These are phyloP conservation scores for Cydia amplana DNA, from an alignment of 1,140 invertebrate species.

Conservation along the genomic window DNA sequence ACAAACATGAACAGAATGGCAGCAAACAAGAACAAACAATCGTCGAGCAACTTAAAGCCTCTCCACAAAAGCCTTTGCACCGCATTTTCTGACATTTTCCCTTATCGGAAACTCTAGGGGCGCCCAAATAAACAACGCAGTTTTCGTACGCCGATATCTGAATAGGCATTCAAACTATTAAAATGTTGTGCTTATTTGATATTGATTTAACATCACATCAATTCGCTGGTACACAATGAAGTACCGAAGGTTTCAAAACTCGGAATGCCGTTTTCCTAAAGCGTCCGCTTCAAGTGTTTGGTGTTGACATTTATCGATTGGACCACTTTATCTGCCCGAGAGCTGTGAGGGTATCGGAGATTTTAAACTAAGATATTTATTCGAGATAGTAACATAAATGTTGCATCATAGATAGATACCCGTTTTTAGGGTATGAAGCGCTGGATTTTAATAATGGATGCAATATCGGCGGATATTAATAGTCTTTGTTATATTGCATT, in stretches of 20 bases:
- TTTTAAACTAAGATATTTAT: constrained; percentile 25
- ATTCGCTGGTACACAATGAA: too few relatives aligned
- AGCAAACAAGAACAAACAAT: constrained; percentile 11
- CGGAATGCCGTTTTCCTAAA: too few relatives aligned
- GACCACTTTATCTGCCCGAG: constrained; percentile 2
- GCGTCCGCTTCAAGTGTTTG: not conserved
- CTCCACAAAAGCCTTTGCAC: not conserved
- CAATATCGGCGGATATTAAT: too few relatives aligned
- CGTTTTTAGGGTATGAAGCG: not conserved
- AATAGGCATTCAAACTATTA: not conserved
- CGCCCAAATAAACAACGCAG: constrained; percentile 26
- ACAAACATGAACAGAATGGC: not conserved
- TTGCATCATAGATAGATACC: not conserved
- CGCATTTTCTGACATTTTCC: constrained; percentile 19
- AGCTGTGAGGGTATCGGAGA: constrained; percentile 21
- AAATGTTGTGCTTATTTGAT: too few relatives aligned
- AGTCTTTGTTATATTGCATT: too few relatives aligned
- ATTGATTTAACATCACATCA: too few relatives aligned
- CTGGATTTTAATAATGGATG: not conserved
- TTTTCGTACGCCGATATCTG: constrained; percentile 25
- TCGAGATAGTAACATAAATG: constrained; percentile 4
- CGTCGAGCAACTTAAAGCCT: constrained; percentile 9
- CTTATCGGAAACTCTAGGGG: constrained; percentile 26
- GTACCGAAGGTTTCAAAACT: too few relatives aligned
- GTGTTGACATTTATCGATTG: constrained; percentile 29